Evolutionary conservation across 1,140 invertebrate genomes (phyloP).

Genomic region (Heliothis subflexa): DNA sequence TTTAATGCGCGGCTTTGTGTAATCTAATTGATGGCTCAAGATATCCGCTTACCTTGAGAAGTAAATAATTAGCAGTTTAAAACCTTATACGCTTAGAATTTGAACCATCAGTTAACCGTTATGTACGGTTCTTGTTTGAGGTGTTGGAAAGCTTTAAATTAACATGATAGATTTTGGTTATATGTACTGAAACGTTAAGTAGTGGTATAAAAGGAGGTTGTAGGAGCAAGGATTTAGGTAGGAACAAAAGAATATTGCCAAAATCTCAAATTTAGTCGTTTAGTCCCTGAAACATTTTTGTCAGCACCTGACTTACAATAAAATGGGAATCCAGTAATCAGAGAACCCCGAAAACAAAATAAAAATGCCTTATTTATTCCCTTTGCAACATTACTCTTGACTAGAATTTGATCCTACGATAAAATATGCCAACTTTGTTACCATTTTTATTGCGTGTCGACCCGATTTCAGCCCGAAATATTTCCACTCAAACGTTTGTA

Average conservation of each 20-base stretch:
- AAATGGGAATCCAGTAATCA: background rate
- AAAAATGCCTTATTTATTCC: slow-evolving; percentile 2
- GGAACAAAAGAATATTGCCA: too few species aligned
- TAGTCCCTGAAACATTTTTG: too few species aligned
- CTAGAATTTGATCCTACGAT: slow-evolving; percentile 4
- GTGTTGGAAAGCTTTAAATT: background rate
- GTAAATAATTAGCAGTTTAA: slow-evolving; percentile 19
- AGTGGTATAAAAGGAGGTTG: too few species aligned
- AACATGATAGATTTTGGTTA: too few species aligned
- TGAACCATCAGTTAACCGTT: slow-evolving; percentile 2
- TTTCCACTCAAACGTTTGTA: slow-evolving; percentile 5
- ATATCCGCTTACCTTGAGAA: slow-evolving; percentile 34
- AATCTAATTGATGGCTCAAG: slow-evolving; percentile 37
- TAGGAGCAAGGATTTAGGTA: too few species aligned
- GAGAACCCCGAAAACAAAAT: background rate
- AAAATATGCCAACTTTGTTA: slow-evolving; percentile 14
- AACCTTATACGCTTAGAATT: slow-evolving; percentile 36
- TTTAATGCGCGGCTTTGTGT: slow-evolving; percentile 34
- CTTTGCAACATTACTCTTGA: background rate
- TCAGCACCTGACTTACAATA: background rate
- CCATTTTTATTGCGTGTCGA: background rate
- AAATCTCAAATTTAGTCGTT: too few species aligned
- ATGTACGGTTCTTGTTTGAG: background rate
- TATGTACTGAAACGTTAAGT: too few species aligned
- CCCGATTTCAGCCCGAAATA: background rate